Evolutionary conservation across 2,888 invertebrate genomes (phyloP).

Genomic region (Amblyteles armatorius): DNA sequence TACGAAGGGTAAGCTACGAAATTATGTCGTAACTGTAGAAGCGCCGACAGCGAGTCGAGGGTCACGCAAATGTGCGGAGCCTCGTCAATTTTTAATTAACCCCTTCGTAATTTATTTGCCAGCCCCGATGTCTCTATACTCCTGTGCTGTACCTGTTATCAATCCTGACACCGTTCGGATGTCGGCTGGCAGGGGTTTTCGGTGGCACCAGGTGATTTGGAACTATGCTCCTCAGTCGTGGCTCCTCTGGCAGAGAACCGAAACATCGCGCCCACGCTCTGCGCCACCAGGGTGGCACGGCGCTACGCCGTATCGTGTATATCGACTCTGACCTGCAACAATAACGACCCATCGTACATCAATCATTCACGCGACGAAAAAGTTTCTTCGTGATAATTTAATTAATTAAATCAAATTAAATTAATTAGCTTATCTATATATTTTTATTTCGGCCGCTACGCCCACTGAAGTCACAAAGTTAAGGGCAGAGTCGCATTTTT

Average conservation of each 20-base stretch:
- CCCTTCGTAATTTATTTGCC: not conserved
- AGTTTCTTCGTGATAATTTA: not conserved
- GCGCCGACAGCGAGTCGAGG: not conserved
- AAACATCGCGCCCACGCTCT: constrained; percentile 85
- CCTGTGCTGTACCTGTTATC: constrained; percentile 87
- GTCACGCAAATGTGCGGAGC: constrained; percentile 11
- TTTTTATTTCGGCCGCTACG: no score
- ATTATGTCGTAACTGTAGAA: not conserved
- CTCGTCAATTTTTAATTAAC: not conserved
- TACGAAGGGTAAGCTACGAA: not conserved
- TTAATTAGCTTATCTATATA: not conserved
- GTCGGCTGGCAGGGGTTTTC: constrained; percentile 91
- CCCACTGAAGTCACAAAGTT: no score
- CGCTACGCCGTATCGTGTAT: constrained; percentile 92
- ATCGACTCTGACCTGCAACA: constrained; percentile 90
- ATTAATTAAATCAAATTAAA: not conserved
- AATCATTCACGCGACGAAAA: constrained; percentile 22
- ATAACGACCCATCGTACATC: constrained; percentile 31
- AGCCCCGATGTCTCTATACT: not conserved
- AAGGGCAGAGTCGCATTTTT: no score
- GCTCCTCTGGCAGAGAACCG: constrained; percentile 88
- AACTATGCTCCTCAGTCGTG: constrained; percentile 90
- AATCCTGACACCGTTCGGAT: constrained; percentile 93
- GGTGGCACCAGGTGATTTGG: constrained; percentile 95
- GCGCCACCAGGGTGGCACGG: constrained; percentile 90